Conservation (phyloP, 2,797 vertebrate species). For the Phalloptychus januarius region DNA sequence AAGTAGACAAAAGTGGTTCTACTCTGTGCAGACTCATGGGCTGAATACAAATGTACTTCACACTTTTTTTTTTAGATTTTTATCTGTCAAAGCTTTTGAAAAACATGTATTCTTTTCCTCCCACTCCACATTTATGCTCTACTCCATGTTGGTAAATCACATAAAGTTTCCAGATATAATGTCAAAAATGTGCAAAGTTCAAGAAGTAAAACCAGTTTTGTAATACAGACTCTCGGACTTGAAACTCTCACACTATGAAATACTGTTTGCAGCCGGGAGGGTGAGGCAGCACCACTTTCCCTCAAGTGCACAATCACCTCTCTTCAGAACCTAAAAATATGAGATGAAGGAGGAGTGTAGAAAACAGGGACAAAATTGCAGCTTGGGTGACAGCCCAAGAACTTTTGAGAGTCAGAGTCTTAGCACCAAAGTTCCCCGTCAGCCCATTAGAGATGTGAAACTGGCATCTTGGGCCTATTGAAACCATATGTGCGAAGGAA, state of each 20-base stretch:
- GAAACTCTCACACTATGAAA: slow-evolving; percentile 84
- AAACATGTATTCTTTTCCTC: background rate
- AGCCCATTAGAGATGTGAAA: slow-evolving; percentile 98
- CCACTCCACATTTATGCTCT: background rate
- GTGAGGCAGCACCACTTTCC: slow-evolving; percentile 79
- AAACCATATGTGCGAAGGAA: slow-evolving; percentile 99
- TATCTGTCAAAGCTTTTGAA: background rate
- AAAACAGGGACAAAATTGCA: slow-evolving; percentile 82
- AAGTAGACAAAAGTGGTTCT: background rate
- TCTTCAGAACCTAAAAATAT: slow-evolving; percentile 88
- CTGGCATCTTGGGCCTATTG: slow-evolving; percentile 95
- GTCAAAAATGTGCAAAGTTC: background rate
- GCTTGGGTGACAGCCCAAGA: slow-evolving; percentile 95
- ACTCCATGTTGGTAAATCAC: background rate
- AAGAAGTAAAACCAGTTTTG: background rate
- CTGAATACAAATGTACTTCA: background rate
- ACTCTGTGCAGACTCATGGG: background rate
- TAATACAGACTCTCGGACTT: slow-evolving; percentile 81
- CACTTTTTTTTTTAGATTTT: background rate
- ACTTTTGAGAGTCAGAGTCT: slow-evolving; percentile 95
- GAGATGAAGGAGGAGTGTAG: slow-evolving; percentile 43
- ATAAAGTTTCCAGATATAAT: background rate
- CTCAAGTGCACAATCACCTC: slow-evolving; percentile 86
- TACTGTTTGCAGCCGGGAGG: slow-evolving; percentile 83
- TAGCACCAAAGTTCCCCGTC: slow-evolving; percentile 95